phyloP scores from a whole-genome alignment of 2,888 invertebrate species.

The Pilophorus perplexus region DNA sequence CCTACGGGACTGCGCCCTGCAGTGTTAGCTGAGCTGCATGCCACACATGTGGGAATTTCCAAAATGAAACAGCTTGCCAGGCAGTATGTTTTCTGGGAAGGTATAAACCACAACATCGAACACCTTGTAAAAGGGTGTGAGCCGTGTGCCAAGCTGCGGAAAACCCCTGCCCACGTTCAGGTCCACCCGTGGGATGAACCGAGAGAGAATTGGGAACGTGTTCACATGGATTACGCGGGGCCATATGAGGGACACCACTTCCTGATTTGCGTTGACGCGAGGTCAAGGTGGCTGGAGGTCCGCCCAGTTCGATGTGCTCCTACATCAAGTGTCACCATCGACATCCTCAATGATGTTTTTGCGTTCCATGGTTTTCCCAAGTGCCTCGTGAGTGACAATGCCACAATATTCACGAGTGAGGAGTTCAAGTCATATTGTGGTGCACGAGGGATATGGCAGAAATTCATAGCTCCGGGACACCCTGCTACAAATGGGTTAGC shows the following conservation, averaged over 20 bases:
- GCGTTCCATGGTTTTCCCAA: constrained; percentile 47
- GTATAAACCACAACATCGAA: constrained; percentile 48
- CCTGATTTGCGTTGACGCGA: constrained; percentile 42
- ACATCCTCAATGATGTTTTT: constrained; percentile 47
- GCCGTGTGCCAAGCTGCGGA: background rate
- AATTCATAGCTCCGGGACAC: constrained; percentile 43
- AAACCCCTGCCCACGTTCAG: no score
- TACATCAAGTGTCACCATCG: constrained; percentile 45
- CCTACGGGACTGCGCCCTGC: constrained; percentile 42
- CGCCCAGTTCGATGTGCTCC: constrained; percentile 30
- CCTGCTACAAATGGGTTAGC: constrained; percentile 12
- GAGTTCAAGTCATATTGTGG: constrained; percentile 46
- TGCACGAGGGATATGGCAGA: constrained; percentile 46
- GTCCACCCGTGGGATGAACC: constrained; percentile 49
- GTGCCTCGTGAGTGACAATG: constrained; percentile 48
- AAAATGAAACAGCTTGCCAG: constrained; percentile 23
- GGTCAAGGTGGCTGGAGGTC: constrained; percentile 43
- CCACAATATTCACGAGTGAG: constrained; percentile 48
- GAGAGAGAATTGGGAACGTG: constrained; percentile 41
- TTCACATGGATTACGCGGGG: constrained; percentile 26
- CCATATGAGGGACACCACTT: constrained; percentile 26
- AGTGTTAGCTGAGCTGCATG: constrained; percentile 9
- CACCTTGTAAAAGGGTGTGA: constrained; percentile 45
- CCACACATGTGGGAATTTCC: constrained; percentile 11
- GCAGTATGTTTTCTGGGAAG: constrained; percentile 48